Conservation (phyloP, 23 tunicate genomes). For the Styela clava region DNA sequence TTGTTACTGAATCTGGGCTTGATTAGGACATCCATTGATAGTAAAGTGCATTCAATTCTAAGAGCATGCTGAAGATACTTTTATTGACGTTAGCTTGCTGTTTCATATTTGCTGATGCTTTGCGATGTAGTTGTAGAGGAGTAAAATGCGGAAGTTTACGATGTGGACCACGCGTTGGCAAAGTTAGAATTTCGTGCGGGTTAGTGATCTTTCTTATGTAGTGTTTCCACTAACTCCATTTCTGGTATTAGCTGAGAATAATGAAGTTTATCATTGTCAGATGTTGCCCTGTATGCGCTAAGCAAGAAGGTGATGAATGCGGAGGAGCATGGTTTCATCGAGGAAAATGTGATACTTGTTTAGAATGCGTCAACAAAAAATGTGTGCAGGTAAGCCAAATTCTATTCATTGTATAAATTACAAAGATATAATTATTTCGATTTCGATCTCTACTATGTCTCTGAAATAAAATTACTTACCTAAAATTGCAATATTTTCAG, state of each 20-base stretch:
- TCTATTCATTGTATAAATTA: too few species aligned
- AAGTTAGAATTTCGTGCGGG: not conserved
- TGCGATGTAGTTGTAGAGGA: not conserved
- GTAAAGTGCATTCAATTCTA: too few species aligned
- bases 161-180: not conserved
- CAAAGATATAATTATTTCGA: too few species aligned
- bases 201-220: too few species aligned
- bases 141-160: not conserved
- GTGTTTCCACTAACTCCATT: too few species aligned
- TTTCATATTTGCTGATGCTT: not conserved
- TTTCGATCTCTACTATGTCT: too few species aligned
- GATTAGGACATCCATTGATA: too few species aligned
- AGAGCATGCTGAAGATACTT: not conserved
- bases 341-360: conserved; percentile 35
- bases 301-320: conserved; percentile 31
- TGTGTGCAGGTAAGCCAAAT: not conserved
- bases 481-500: too few species aligned
- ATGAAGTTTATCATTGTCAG: too few species aligned
- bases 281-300: conserved; percentile 46
- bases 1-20: too few species aligned
- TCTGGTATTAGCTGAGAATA: too few species aligned
- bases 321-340: conserved; percentile 41
- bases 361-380: conserved; percentile 37
- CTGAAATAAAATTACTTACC: too few species aligned
- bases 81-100: not conserved